Percentiles rank a stretch among this genome's conserved stretches.
phyloP scores from a whole-genome alignment of 1,140 invertebrate species.

The Camponotus pennsylvanicus region DNA sequence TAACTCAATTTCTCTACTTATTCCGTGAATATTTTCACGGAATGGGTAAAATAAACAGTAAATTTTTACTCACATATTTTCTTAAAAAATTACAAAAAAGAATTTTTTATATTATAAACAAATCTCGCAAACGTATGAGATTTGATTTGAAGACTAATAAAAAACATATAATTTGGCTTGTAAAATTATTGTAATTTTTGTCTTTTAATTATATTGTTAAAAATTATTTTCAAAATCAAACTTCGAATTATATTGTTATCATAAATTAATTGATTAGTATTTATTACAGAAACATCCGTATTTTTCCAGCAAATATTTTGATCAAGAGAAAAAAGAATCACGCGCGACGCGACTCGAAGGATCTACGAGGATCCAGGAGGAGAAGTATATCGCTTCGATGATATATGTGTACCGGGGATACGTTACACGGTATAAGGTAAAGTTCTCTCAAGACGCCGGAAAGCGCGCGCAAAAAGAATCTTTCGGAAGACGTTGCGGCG shows the following conservation, averaged over 20 bases:
- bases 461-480: conserved; percentile 82
- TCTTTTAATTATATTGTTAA: neutral
- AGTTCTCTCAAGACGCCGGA: conserved; percentile 78
- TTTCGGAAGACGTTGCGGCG: conserved; percentile 79
- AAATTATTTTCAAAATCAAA: neutral
- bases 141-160: neutral
- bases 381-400: conserved; percentile 70
- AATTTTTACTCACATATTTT: neutral
- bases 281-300: neutral
- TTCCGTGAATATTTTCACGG: neutral
- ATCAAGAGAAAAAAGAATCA: conserved; percentile 20
- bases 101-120: neutral
- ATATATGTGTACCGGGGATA: conserved; percentile 68
- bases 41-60: neutral
- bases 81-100: neutral
- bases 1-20: conserved; percentile 24
- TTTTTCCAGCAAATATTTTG: conserved; percentile 19
- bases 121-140: neutral
- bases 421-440: conserved; percentile 42
- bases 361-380: conserved; percentile 29
- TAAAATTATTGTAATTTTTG: neutral
- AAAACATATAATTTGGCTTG: neutral
- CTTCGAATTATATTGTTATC: neutral
- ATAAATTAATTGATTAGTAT: neutral
- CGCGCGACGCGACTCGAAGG: conserved; percentile 22